Evolutionary conservation across 2,888 invertebrate genomes (phyloP).

Genomic region (Pediacus dermestoides): DNA sequence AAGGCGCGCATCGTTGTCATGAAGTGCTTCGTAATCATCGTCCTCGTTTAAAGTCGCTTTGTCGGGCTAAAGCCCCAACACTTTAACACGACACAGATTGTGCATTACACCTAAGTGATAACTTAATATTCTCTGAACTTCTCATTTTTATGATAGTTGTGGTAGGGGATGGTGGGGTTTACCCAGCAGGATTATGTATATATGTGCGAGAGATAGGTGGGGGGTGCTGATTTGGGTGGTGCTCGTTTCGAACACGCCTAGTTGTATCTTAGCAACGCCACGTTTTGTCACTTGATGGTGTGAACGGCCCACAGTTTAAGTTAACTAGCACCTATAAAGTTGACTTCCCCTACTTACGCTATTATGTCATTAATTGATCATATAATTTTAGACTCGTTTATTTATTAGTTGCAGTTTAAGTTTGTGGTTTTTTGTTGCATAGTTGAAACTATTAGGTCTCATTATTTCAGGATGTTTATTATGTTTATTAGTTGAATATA

Average conservation of each 20-base stretch:
- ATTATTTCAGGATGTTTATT: too few relatives aligned
- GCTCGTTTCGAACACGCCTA: slow-evolving; percentile 20
- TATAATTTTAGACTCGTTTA: slow-evolving; percentile 5
- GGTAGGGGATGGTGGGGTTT: too few relatives aligned
- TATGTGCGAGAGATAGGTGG: too few relatives aligned
- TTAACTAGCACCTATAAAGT: slow-evolving; percentile 34
- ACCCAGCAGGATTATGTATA: too few relatives aligned
- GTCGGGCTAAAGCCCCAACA: slow-evolving; percentile 33
- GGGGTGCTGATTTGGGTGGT: slow-evolving; percentile 1
- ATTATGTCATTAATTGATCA: slow-evolving; percentile 6
- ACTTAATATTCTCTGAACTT: slow-evolving; percentile 21
- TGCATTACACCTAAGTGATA: slow-evolving; percentile 35
- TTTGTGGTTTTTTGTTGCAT: too few relatives aligned
- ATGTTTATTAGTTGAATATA: slow-evolving; percentile 2
- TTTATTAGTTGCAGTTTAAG: slow-evolving; percentile 1
- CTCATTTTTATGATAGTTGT: slow-evolving; percentile 2
- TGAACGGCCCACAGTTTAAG: slow-evolving; percentile 41
- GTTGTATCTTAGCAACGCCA: slow-evolving; percentile 48
- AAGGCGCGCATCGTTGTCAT: slow-evolving; percentile 21
- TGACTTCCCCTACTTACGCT: slow-evolving; percentile 29
- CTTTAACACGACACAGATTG: slow-evolving; percentile 38
- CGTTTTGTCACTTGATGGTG: slow-evolving; percentile 38
- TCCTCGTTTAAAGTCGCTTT: slow-evolving; percentile 37
- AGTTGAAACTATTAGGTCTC: too few relatives aligned
- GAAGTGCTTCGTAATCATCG: slow-evolving; percentile 31